These are phyloP conservation scores for Poeciliopsis turneri DNA, from an alignment of 2,797 vertebrate species.

Conservation along the genomic window DNA sequence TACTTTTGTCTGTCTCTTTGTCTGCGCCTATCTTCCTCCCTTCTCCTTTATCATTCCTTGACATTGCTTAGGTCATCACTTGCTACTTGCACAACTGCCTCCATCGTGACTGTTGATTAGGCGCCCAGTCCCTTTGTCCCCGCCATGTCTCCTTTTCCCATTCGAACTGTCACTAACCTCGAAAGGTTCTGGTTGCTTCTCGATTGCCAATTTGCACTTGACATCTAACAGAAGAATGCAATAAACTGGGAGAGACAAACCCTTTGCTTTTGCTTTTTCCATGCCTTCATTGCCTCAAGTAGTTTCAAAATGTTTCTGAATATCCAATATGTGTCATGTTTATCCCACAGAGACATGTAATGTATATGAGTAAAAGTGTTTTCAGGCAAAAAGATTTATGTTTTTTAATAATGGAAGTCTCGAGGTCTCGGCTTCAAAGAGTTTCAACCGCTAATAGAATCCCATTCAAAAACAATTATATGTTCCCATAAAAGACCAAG, in stretches of 20 bases:
- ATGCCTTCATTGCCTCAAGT: neutral
- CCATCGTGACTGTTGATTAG: constrained; percentile 17
- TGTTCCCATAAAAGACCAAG: neutral
- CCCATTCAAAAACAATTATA: neutral
- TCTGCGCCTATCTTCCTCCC: constrained; percentile 9
- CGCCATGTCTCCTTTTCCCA: constrained; percentile 7
- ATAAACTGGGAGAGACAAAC: neutral
- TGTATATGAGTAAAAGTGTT: neutral
- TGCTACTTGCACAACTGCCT: constrained; percentile 13
- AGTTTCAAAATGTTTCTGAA: neutral
- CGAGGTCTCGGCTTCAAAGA: neutral
- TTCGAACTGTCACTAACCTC: constrained; percentile 14
- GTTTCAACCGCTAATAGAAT: neutral
- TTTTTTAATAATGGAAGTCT: neutral
- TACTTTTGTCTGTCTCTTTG: constrained; percentile 38
- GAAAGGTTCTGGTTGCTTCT: constrained; percentile 22
- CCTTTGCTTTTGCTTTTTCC: constrained; percentile 18
- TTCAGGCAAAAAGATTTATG: neutral
- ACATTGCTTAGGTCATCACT: constrained; percentile 47
- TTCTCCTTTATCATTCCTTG: constrained; percentile 4
- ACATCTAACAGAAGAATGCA: constrained; percentile 21
- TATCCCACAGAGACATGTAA: neutral
- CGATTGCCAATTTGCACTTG: constrained; percentile 17
- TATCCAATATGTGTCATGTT: neutral
- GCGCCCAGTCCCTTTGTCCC: constrained; percentile 6